A percentile compares a stretch with the other conserved stretches of the same genome.
phyloP scores from a whole-genome alignment of 2,888 invertebrate genomes.

The Anticlea derivata region DNA sequence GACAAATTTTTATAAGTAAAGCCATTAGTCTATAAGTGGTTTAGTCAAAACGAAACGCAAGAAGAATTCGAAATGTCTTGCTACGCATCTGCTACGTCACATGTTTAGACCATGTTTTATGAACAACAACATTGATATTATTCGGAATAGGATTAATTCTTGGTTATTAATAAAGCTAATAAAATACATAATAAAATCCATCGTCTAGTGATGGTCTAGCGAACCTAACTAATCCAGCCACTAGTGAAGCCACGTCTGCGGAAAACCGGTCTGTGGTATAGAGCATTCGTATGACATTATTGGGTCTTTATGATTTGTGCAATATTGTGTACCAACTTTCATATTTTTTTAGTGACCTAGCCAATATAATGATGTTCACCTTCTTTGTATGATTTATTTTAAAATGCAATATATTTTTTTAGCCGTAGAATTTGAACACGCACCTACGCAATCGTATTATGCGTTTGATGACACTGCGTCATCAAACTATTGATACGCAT shows the following conservation, averaged over 20 bases:
- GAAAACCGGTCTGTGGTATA: slow-evolving; percentile 26
- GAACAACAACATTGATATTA: slow-evolving; percentile 10
- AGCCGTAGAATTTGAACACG: neutral
- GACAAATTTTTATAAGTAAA: too few relatives aligned
- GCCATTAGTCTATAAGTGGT: too few relatives aligned
- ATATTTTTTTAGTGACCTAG: slow-evolving; percentile 23
- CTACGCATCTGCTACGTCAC: neutral
- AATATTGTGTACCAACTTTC: slow-evolving; percentile 21
- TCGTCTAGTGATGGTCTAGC: slow-evolving; percentile 33
- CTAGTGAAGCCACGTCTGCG: slow-evolving; percentile 5
- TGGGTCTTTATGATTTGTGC: slow-evolving; percentile 32
- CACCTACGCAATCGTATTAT: too few relatives aligned
- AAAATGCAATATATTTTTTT: too few relatives aligned
- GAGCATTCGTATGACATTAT: slow-evolving; percentile 25
- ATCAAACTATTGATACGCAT: too few relatives aligned
- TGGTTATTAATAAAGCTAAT: slow-evolving; percentile 19
- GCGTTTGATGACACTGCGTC: too few relatives aligned
- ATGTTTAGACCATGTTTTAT: slow-evolving; percentile 16
- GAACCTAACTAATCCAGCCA: slow-evolving; percentile 18
- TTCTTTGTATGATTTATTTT: too few relatives aligned
- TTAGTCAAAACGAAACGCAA: too few relatives aligned
- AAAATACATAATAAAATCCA: slow-evolving; percentile 14
- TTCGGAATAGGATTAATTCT: slow-evolving; percentile 11
- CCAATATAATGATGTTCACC: neutral
- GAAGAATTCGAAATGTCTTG: neutral